Evolutionary conservation across 2,797 vertebrate genomes (phyloP), one percentile per base, ranked within the genome.

Genomic region (Arnoldichthys spilopterus): DNA sequence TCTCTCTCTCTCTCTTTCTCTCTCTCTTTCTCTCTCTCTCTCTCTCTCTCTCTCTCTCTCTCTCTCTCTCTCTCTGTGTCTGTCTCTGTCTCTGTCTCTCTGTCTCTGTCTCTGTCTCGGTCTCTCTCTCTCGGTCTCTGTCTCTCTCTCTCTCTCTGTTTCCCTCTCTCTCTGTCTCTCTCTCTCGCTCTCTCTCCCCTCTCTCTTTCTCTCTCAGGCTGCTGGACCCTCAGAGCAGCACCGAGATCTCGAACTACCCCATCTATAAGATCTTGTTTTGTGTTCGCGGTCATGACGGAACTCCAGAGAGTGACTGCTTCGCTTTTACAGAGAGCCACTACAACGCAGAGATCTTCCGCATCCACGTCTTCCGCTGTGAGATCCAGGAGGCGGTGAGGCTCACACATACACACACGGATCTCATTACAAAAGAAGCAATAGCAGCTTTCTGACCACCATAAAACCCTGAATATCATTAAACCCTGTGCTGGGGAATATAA

Each of bases 241-340:
- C 94, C 8, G 98, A 99, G 93, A 99, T 99, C 72, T 95, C 97
- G 88, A 98, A 96, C 91, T 99, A 98, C 80, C 98, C 98, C 11
- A 99, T 99, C 88, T 98, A 98, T 87, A 99, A 99, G 94, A 99
- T 99, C 83, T 94, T 99, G 77, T 99, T 99, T 90, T 99, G 98
- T 84, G 98, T 98, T 73, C 92, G 98, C 76, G 98, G 98, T 37
- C 98, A 99, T 4, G 97, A 99, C 37, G 95, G 97, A 53, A 98
- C 97, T 43, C 91, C 94, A 1, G 98, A 99, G 92, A 97, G 96
- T 0, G 98, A 99, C 93, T 99, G 98, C 91, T 99, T 99, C 82
- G 98, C 98, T 85, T 99, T 99, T 90, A 99, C 98, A 0, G 98
- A 99, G 91, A 99, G 98, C 93, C 98, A 99, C 92, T 96, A 95